phyloP scores from a whole-genome alignment of 2,113 vertebrate genomes.

The Bucco capensis region DNA sequence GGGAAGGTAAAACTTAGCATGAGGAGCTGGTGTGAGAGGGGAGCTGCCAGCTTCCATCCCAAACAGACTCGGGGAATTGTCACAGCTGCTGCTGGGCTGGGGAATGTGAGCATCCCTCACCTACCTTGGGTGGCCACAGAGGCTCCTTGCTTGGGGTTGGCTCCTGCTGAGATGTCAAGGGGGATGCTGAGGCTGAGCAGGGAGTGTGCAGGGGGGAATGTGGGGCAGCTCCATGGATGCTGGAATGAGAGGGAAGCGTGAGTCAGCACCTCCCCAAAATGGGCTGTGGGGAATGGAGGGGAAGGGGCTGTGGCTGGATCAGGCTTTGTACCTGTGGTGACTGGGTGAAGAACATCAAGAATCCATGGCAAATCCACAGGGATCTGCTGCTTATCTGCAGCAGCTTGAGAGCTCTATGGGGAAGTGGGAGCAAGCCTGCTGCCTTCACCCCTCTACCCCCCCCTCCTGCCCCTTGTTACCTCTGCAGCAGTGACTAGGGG shows the following conservation, averaged over 20 bases:
- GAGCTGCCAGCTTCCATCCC: neutral
- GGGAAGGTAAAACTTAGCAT: neutral
- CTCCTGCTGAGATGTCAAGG: neutral
- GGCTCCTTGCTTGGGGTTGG: neutral
- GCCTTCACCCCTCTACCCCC: neutral
- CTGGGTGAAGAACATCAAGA: neutral
- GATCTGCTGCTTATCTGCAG: neutral
- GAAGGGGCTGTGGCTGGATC: neutral
- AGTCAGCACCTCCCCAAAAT: neutral
- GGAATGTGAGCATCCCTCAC: neutral
- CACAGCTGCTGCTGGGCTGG: neutral
- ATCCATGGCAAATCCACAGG: neutral
- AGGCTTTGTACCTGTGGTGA: neutral
- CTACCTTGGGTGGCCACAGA: conserved; percentile 36
- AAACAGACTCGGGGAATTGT: no score
- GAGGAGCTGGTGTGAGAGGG: neutral
- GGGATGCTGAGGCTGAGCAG: accelerated
- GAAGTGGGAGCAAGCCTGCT: neutral
- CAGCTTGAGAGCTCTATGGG: neutral
- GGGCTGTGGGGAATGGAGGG: neutral
- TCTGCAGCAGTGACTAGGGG: neutral
- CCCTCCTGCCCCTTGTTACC: neutral
- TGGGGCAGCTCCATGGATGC: neutral
- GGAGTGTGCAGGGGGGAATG: accelerated
- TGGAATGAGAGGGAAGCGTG: neutral